These are phyloP conservation scores for Oasisia sp. DNA, from an alignment of 2,888 invertebrate genomes.

Conservation along the genomic window DNA sequence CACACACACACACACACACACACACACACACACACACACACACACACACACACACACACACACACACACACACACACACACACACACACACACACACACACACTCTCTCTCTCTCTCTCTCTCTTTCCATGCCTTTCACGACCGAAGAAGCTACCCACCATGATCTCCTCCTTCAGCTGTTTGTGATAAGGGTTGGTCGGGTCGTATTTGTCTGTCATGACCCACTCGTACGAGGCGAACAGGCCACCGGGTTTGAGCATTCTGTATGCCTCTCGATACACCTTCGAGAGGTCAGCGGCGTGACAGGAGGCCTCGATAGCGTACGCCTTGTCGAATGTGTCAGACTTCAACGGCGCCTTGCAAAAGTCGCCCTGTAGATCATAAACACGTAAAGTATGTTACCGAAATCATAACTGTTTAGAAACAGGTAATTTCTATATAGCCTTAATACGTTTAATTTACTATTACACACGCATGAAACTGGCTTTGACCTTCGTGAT, in stretches of 20 bases:
- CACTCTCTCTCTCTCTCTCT: background rate
- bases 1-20: no score
- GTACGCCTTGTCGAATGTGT: slow-evolving; percentile 38
- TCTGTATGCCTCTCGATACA: slow-evolving; percentile 37
- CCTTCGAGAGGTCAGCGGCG: slow-evolving; percentile 32
- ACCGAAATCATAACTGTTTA: background rate
- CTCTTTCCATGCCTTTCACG: background rate
- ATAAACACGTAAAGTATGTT: background rate
- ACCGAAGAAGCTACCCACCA: slow-evolving; percentile 33
- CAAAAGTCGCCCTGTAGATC: slow-evolving; percentile 39
- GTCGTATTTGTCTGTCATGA: slow-evolving; percentile 41
- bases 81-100: slow-evolving; percentile 21
- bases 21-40: slow-evolving; percentile 20
- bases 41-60: slow-evolving; percentile 14
- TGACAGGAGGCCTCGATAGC: slow-evolving; percentile 44
- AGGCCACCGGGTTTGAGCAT: slow-evolving; percentile 42
- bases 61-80: slow-evolving; percentile 19
- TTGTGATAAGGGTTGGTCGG: slow-evolving; percentile 33
- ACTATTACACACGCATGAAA: background rate
- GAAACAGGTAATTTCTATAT: background rate
- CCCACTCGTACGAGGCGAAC: slow-evolving; percentile 43
- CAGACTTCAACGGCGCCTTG: slow-evolving; percentile 31
- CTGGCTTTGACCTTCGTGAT: no score
- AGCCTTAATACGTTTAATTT: background rate
- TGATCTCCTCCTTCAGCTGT: slow-evolving; percentile 38